Base-by-base conservation (phyloP, 2,888 invertebrate genomes). In the Syritta pipiens region DNA sequence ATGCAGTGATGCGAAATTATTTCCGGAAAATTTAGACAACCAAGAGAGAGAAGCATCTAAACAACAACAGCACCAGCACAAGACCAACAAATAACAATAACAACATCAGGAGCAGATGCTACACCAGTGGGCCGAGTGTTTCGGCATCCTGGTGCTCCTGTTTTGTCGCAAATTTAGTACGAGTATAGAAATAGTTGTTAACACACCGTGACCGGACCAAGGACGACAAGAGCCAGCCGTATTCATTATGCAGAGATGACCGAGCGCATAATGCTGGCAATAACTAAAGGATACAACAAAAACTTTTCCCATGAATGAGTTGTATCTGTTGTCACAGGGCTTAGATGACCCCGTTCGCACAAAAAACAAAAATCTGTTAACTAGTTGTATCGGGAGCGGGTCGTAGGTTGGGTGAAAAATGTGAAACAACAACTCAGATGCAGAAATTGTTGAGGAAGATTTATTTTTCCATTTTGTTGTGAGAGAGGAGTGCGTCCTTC, bases 1-100 rank as follows among this genome's bases (percentile, higher is more conserved):
- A 42, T 62, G 53, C 65, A 65, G 48, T 75, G 68, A 62, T 67
- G 67, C 37, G 67, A 75, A 75, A 75, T 75, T 75, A 62, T 68
- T 68, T 75, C 68, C 68, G 68, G 60, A 20, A 68, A 74, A 53
- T 62, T 68, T 62, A 55, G 60, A 48, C 32, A 62, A 48, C 26
- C 59, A 44, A 55, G 53, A 53, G 51, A 44, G 19, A 28, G 17
- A 20, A 48, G 60, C 19, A 44, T 14, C 46, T 26, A 30, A 40
- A 68, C 65, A 65, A 55, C 17, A 53, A 75, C 30, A 57, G 35
- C 12, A 24, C 35, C 24, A 44, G 10, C 35, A 60, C 22, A 35
- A 24, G 60, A 22, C 12, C 1, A 1, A 9, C 7, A 10, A 44
- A 32, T 44, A 51, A 44, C 68, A 62, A 68, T 53, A 55, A 53